A percentile compares a stretch with the other conserved stretches of the same genome.
phyloP scores from a whole-genome alignment of 2,797 vertebrate genomes.

The Otolemur crassicaudatus region DNA sequence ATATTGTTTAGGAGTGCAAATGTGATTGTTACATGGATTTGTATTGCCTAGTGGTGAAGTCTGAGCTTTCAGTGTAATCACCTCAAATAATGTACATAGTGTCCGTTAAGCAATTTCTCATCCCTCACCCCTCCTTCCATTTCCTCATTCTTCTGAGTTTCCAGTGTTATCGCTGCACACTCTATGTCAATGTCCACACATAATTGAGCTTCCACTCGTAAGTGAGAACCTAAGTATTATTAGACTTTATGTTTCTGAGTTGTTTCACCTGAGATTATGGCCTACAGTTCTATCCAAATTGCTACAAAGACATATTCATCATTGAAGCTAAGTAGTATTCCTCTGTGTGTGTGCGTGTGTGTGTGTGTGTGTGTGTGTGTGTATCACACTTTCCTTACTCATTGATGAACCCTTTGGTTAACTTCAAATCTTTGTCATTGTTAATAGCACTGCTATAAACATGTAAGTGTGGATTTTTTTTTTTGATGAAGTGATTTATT shows the following conservation, averaged over 20 bases:
- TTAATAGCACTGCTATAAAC: neutral
- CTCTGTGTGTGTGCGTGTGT: too few relatives aligned
- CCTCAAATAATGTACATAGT: neutral
- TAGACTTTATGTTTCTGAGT: neutral
- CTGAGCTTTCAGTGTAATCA: neutral
- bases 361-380: neutral
- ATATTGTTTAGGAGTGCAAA: neutral
- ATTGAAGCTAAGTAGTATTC: neutral
- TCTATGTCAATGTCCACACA: neutral
- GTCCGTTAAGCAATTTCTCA: neutral
- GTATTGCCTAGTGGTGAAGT: neutral
- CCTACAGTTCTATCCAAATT: neutral
- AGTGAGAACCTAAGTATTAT: neutral
- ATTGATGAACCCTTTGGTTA: neutral
- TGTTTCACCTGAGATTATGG: neutral
- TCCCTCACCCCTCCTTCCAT: neutral
- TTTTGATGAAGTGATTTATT: neutral
- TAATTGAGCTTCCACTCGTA: neutral
- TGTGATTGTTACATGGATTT: neutral
- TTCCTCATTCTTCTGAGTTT: neutral
- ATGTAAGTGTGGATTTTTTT: neutral
- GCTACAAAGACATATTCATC: neutral
- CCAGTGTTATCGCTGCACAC: neutral
- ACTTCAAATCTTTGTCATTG: neutral
- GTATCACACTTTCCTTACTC: neutral